These are phyloP conservation scores for Notospermus geniculatus DNA, from an alignment of 1,140 invertebrate species.

Conservation along the genomic window DNA sequence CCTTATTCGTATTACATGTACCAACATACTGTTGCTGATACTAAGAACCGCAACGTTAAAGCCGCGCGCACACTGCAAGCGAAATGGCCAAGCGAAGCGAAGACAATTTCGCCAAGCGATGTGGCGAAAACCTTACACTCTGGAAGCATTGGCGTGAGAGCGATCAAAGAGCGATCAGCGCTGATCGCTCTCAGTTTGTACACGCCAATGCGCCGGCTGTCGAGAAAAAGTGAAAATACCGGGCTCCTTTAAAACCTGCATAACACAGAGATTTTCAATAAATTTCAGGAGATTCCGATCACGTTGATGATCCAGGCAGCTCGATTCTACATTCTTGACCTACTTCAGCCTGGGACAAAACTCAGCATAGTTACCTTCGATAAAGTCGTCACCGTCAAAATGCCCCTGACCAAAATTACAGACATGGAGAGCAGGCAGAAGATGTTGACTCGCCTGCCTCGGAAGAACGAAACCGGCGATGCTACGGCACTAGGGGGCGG, in stretches of 20 bases:
- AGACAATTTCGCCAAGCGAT: no score
- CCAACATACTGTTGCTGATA: no score
- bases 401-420: slow-evolving; percentile 19
- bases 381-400: slow-evolving; percentile 21
- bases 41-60: no score
- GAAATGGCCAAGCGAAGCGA: no score
- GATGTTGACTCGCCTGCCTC: slow-evolving; percentile 23
- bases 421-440: slow-evolving; percentile 17
- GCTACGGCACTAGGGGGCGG: slow-evolving; percentile 31
- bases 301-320: slow-evolving; percentile 28
- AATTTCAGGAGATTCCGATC: slow-evolving; percentile 21
- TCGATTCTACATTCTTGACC: slow-evolving; percentile 28
- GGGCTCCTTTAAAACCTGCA: neutral
- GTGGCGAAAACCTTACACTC: no score
- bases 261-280: neutral
- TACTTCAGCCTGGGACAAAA: slow-evolving; percentile 23
- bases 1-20: no score
- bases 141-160: no score
- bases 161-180: no score
- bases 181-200: no score
- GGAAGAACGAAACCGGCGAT: slow-evolving; percentile 16
- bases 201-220: neutral
- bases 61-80: no score
- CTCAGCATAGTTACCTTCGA: slow-evolving; percentile 30
- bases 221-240: neutral